phyloP scores from a whole-genome alignment of 2,113 vertebrate genomes.

The Hypanus sabinus region DNA sequence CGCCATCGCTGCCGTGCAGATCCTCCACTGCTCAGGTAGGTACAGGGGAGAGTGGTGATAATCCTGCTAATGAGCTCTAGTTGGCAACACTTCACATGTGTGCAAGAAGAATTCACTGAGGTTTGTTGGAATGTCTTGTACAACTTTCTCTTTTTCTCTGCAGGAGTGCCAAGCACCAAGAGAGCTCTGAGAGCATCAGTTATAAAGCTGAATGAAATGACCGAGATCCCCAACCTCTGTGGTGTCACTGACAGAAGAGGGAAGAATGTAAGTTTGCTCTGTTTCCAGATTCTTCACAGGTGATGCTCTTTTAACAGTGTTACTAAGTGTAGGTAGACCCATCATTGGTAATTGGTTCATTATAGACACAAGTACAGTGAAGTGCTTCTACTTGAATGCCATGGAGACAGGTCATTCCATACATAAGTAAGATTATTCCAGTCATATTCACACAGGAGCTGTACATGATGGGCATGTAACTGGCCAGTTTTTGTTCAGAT shows the following conservation, averaged over 20 bases:
- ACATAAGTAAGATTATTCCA: neutral
- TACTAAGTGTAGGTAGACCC: too few relatives aligned
- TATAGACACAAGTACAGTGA: too few relatives aligned
- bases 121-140: neutral
- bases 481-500: neutral
- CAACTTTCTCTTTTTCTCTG: neutral
- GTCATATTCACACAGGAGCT: neutral
- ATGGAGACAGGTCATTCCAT: too few relatives aligned
- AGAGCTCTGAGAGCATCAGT: neutral
- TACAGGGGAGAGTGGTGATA: neutral
- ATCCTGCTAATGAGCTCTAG: neutral
- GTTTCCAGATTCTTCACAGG: neutral
- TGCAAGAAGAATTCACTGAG: neutral
- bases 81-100: neutral
- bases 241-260: constrained; percentile 1
- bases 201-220: constrained; percentile 10
- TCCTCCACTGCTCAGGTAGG: constrained; percentile 34
- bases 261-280: constrained; percentile 14
- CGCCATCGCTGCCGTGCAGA: constrained; percentile 5
- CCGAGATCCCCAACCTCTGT: constrained; percentile 9
- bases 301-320: too few relatives aligned
- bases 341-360: too few relatives aligned
- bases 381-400: too few relatives aligned
- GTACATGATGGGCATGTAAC: too few relatives aligned
- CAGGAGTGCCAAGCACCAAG: neutral